Percentiles rank a stretch among this genome's conserved stretches.
Evolutionary conservation across 1,140 invertebrate species (phyloP).

Genomic region (Zaprionus nigranus): DNA sequence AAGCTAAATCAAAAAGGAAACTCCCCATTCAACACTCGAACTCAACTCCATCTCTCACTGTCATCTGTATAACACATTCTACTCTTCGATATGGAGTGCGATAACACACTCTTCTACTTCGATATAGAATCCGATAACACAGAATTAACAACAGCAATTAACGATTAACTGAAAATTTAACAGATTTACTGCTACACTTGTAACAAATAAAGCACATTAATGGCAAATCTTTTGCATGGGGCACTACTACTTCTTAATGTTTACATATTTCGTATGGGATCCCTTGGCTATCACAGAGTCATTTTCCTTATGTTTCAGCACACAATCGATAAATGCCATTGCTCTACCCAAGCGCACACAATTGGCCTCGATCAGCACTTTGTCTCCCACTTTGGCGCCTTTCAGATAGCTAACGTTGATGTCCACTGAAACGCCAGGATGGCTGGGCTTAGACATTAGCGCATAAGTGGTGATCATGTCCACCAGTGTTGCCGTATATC

Average conservation of each 20-base stretch:
- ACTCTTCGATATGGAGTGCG: constrained; percentile 8
- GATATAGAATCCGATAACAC: constrained; percentile 37
- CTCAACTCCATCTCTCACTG: not conserved
- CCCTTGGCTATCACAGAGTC: constrained; percentile 91
- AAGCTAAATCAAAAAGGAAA: constrained; percentile 10
- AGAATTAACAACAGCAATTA: constrained; percentile 58
- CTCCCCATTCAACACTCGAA: not conserved
- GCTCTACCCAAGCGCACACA: constrained; percentile 91
- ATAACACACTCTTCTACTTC: constrained; percentile 34
- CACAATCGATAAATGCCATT: constrained; percentile 92
- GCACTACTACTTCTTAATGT: constrained; percentile 35
- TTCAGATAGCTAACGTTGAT: constrained; percentile 91
- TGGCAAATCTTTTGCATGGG: constrained; percentile 39
- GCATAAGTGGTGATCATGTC: constrained; percentile 94
- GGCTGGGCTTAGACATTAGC: constrained; percentile 88
- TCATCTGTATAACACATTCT: constrained; percentile 7
- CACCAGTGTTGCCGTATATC: constrained; percentile 92
- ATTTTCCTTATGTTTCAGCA: constrained; percentile 89
- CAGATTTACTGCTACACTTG: constrained; percentile 75
- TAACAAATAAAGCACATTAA: constrained; percentile 80
- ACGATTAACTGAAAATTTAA: constrained; percentile 42
- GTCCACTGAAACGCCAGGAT: constrained; percentile 90
- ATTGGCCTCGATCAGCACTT: constrained; percentile 91
- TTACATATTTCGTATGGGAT: constrained; percentile 90
- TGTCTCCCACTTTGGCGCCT: constrained; percentile 90